phyloP scores from a whole-genome alignment of 2,797 vertebrate genomes.

The Halcyon badia region DNA sequence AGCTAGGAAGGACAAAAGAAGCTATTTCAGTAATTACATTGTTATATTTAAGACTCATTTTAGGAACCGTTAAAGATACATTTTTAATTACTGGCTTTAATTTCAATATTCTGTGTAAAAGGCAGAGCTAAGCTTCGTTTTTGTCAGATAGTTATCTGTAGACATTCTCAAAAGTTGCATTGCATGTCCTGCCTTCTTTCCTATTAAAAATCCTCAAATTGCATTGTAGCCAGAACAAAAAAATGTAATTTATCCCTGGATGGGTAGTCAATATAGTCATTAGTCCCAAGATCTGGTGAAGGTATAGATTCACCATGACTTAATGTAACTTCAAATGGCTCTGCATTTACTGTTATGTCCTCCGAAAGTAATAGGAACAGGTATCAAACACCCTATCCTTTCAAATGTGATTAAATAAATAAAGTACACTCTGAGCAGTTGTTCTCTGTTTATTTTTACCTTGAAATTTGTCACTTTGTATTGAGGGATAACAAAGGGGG shows the following conservation, averaged over 20 bases:
- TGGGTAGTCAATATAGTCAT: not conserved
- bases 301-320: not conserved
- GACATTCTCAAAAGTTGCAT: not conserved
- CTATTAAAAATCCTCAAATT: not conserved
- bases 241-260: not conserved
- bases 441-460: not conserved
- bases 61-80: not conserved
- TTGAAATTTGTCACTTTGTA: not conserved
- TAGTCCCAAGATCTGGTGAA: not conserved
- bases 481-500: not conserved
- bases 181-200: not conserved
- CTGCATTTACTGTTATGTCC: not conserved
- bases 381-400: not conserved
- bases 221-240: not conserved
- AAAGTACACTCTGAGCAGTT: not conserved
- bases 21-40: not conserved
- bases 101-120: not conserved
- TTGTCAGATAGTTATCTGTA: not conserved
- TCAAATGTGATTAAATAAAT: not conserved
- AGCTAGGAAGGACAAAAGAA: not conserved
- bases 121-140: not conserved
- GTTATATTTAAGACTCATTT: not conserved
- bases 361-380: not conserved
- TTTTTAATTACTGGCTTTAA: not conserved
- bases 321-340: not conserved